phyloP scores from a whole-genome alignment of 2,797 vertebrate genomes.

The Balearica regulorum region DNA sequence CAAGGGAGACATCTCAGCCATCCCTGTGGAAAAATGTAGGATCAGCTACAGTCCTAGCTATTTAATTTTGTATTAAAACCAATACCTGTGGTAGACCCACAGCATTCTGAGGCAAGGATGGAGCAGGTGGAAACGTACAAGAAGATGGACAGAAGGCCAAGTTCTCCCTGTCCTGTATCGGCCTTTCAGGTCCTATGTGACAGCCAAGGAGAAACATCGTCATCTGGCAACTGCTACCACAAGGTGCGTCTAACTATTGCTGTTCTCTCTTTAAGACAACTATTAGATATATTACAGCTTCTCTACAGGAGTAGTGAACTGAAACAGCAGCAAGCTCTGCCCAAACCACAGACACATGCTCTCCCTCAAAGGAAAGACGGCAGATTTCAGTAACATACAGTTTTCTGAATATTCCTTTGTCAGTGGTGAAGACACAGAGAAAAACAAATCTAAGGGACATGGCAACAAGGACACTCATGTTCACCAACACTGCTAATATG shows the following conservation, averaged over 20 bases:
- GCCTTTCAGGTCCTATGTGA: not conserved
- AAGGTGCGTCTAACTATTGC: not conserved
- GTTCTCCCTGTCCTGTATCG: not conserved
- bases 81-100: not conserved
- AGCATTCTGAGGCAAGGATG: not conserved
- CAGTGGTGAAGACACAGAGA: not conserved
- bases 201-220: not conserved
- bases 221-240: not conserved
- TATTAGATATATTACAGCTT: not conserved
- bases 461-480: not conserved
- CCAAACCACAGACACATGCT: not conserved
- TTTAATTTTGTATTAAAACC: not conserved
- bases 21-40: not conserved
- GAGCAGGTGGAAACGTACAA: not conserved
- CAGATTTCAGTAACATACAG: not conserved
- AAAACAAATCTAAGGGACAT: not conserved
- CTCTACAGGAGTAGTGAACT: not conserved
- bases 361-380: not conserved
- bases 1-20: not conserved
- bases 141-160: not conserved
- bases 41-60: not conserved
- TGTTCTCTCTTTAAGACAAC: not conserved
- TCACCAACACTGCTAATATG: not conserved
- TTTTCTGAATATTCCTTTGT: not conserved
- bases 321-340: not conserved